Evolutionary conservation across 23 tunicate genomes (phyloP).

Genomic region (Phallusia fumigata): DNA sequence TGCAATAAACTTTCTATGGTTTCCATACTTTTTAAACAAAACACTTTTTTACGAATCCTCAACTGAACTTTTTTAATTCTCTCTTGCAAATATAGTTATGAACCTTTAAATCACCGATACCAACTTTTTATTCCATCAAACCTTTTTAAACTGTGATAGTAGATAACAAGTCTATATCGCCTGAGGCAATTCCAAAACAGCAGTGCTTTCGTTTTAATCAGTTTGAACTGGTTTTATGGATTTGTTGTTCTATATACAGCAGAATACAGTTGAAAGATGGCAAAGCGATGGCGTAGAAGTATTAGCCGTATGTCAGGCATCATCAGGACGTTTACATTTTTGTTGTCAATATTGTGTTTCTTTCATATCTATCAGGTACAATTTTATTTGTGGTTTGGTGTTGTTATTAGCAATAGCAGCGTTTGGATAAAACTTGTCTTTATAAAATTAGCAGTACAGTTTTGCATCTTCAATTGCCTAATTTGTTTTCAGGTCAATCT

Average conservation of each 20-base stretch:
- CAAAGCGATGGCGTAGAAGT: slow-evolving; percentile 2
- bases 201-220: too few relatives aligned
- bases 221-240: too few relatives aligned
- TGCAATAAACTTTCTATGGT: too few relatives aligned
- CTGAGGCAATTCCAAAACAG: not conserved
- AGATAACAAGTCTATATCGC: not conserved
- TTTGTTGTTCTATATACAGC: not conserved
- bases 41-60: too few relatives aligned
- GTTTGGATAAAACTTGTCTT: too few relatives aligned
- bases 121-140: too few relatives aligned
- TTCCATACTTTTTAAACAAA: too few relatives aligned
- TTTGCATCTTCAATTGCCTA: too few relatives aligned
- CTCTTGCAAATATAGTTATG: too few relatives aligned
- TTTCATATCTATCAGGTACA: not conserved
- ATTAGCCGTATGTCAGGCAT: not conserved
- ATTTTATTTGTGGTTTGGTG: not conserved
- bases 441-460: not conserved
- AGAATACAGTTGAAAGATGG: not conserved
- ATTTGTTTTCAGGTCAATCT: not conserved
- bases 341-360: not conserved
- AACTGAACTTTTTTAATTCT: too few relatives aligned
- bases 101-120: too few relatives aligned
- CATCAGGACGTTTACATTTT: not conserved
- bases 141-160: too few relatives aligned
- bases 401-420: not conserved